Evolutionary conservation across 1,140 invertebrate species (phyloP), one percentile per base, ranked within the genome.

Genomic region (Heliconius melpomene): DNA sequence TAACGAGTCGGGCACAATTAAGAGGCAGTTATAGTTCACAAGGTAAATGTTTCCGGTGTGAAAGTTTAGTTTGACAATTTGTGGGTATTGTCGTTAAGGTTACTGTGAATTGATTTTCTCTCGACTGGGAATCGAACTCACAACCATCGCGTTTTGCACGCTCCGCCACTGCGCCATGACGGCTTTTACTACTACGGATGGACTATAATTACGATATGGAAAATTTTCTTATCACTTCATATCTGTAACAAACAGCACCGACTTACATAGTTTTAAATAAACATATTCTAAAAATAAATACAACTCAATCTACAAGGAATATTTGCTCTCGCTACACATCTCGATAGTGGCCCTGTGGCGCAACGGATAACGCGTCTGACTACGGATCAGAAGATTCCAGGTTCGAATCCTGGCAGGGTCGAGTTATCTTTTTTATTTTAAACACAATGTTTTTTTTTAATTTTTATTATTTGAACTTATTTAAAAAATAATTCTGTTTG

Each of bases 381-480:
- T 66, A 66, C 60, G 60, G 60, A 66, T 66, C 60, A 66, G 60
- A 66, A 66, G 60, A 66, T 66, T 66, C 60, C 60, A 66, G 60
- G 60, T 66, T 66, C 60, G 60, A 66, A 66, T 66, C 60, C 60
- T 66, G 60, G 60, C 60, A 66, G 60, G 60, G 60, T 66, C 60
- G 60, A 29, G 26, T n/a, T 57, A 9, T 57, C n/a, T 23, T 57
- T 57, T 57, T 23, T 13, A 26, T 57, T 57, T 57, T 18, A 1
- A 16, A 6, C 1, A 46, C 1, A 26, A 11, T 16, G 8, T 66
- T 29, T 66, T 26, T 66, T 66, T 26, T 29, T 66, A 29, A 8
- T 29, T 29, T 29, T 66, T 29, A 23, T 57, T 57, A 23, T 57
- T 57, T 57, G 9, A 3, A 2, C 1, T 57, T 23, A 23, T 57